Conservation (phyloP, 1,140 invertebrate species). For the Neodiprion pinetum region DNA sequence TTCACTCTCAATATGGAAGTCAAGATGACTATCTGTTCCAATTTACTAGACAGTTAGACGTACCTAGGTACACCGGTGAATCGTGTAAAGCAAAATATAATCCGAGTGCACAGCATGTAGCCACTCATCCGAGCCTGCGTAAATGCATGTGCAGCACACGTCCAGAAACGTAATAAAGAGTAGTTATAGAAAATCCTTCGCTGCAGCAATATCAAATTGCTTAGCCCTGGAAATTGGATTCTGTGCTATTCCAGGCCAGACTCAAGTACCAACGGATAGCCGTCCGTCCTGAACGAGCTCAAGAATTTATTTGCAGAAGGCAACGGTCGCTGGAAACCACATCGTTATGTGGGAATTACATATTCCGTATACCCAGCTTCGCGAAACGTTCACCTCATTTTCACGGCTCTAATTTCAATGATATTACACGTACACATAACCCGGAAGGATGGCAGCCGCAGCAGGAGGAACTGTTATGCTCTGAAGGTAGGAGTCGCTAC, state of each 20-base stretch:
- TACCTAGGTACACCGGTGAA: neutral
- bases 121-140: too few relatives aligned
- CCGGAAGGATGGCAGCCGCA: too few relatives aligned
- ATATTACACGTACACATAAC: too few relatives aligned
- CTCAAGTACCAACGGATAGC: neutral
- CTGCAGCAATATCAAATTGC: too few relatives aligned
- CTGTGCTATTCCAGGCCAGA: neutral
- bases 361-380: neutral
- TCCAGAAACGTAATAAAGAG: too few relatives aligned
- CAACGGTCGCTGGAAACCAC: neutral
- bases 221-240: too few relatives aligned
- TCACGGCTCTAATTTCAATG: too few relatives aligned
- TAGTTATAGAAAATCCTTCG: too few relatives aligned
- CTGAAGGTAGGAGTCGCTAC: too few relatives aligned
- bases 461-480: too few relatives aligned
- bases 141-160: too few relatives aligned
- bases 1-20: constrained; percentile 1
- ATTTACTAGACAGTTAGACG: neutral
- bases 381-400: too few relatives aligned
- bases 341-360: neutral
- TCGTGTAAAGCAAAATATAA: constrained; percentile 1
- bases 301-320: neutral
- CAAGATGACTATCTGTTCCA: neutral
- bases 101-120: neutral
- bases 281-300: neutral